Base-by-base conservation (phyloP, 2,113 vertebrate species). In the Thomomys bottae region DNA sequence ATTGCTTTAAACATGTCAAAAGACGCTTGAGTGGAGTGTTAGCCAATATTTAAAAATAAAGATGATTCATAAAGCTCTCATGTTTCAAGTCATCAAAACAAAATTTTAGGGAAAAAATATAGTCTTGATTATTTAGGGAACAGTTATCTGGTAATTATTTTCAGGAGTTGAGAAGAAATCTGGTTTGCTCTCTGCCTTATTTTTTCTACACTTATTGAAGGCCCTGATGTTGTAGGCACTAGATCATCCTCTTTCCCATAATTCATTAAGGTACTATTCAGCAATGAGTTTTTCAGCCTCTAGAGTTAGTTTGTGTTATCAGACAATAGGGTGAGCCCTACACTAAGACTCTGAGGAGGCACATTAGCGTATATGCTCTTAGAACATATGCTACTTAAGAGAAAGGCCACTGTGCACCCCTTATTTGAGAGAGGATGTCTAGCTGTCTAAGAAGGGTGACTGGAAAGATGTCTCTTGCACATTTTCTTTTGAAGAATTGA, bases 1-100 rank as follows among this genome's bases (percentile, higher is more conserved):
- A 96, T 96, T 95, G 86, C 94, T 95, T 94, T 96, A 96, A 96
- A 96, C 95, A 94, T 96, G 95, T 95, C 93, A 94, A 93, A 45
- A 97, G 93, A 88, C 88, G 86, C 63, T 95, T 76, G 67, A 94
- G 81, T 91, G 71, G 82, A 94, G 88, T 93, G 93, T 94, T 95
- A 96, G 96, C 94, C 95, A 96, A 92, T 91, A 88, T 96, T 96
- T 92, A 94, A 95, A 96, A 97, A 96, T 96, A 96, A 93, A 95
- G 88, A 96, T 97, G 96, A 96, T 94, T 97, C 95, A 96, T 72
- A 83, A 93, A 91, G 57, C 68, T 45, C 23, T 96, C 80, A 78
- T 83, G 89, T 91, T 94, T 94, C 82, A 90, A 94, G 85, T 82
- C 76, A 72, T 87, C 67, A 70, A 80, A 85, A 91, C 75, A 91